Base-by-base conservation (phyloP, 2,797 vertebrate genomes). In the Microctenopoma steveboyesi region DNA sequence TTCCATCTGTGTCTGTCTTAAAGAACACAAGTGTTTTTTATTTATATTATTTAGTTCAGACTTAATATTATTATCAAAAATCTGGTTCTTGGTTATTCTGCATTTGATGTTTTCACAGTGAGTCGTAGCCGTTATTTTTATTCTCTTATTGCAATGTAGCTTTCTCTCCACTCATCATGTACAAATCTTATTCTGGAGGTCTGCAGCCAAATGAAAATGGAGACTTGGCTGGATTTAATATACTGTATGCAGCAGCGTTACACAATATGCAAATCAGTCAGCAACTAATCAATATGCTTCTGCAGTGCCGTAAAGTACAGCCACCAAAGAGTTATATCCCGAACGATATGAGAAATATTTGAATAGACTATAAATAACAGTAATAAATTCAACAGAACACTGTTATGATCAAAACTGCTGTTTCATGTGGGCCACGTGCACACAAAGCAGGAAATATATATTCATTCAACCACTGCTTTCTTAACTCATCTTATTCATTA, bases 211-310 rank as follows among this genome's bases (percentile, higher is more conserved):
- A 59, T 55, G 18, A 47, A 63, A 64, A 64, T 51, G 43, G 18
- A 70, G 15, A 52, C 55, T 47, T n/a, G 5, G 6, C 50, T 50
- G 25, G 43, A 18, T 64, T 37, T 68, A 7, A 47, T 51, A 35
- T 51, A 42, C 40, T 42, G 40, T 14, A 51, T 48, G 40, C 59
- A 64, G 55, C 37, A 25, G 64, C 3, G 27, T 54, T 46, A 54
- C 59, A 51, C 65, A 72, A 58, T 33, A 64, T 78, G 60, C 51
- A 73, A 75, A 77, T 69, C 59, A 67, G n/a, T 5, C 25, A 2
- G 59, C 40, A 45, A 18, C 40, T 67, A 56, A 70, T 60, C 37
- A 45, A 69, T 53, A 14, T 27, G 33, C 27, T 49, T 54, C 42
- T 54, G 15, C 6, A 8, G 48, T 48, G 65, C 62, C 55, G 35